Conservation (phyloP, 1,140 invertebrate species). For the Dendrolimus kikuchii region DNA sequence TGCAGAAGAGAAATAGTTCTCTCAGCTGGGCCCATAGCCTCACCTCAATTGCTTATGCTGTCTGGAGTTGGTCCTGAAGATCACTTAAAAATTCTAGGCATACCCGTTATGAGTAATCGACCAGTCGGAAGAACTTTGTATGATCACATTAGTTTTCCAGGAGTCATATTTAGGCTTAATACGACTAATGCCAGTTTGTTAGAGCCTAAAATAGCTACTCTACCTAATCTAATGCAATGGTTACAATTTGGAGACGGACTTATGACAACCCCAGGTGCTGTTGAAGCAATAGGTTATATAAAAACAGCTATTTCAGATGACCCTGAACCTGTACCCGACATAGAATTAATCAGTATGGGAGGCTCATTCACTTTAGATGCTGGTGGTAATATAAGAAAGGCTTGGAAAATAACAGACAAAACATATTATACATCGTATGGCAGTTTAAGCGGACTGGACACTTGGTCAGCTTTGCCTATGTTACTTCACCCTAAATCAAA, state of each 20-base stretch:
- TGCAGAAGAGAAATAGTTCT: slow-evolving; percentile 79
- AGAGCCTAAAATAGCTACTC: slow-evolving; percentile 67
- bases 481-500: slow-evolving; percentile 82
- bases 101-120: slow-evolving; percentile 77
- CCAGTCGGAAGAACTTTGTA: slow-evolving; percentile 81
- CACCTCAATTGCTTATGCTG: slow-evolving; percentile 86
- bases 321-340: slow-evolving; percentile 67
- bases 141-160: slow-evolving; percentile 82
- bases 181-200: slow-evolving; percentile 64
- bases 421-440: slow-evolving; percentile 40
- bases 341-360: slow-evolving; percentile 72
- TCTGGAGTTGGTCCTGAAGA: slow-evolving; percentile 85
- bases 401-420: slow-evolving; percentile 49
- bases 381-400: slow-evolving; percentile 47
- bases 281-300: slow-evolving; percentile 74
- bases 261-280: slow-evolving; percentile 62
- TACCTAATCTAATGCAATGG: slow-evolving; percentile 70
- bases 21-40: slow-evolving; percentile 83
- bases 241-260: slow-evolving; percentile 70
- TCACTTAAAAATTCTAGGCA: slow-evolving; percentile 77
- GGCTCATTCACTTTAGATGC: slow-evolving; percentile 54
- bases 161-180: slow-evolving; percentile 75
- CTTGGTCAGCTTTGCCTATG: slow-evolving; percentile 80
- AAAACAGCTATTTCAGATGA: slow-evolving; percentile 69
- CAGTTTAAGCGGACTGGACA: slow-evolving; percentile 68